Evolutionary conservation across 2,888 invertebrate species (phyloP).

Genomic region (Andricus quercusramuli): DNA sequence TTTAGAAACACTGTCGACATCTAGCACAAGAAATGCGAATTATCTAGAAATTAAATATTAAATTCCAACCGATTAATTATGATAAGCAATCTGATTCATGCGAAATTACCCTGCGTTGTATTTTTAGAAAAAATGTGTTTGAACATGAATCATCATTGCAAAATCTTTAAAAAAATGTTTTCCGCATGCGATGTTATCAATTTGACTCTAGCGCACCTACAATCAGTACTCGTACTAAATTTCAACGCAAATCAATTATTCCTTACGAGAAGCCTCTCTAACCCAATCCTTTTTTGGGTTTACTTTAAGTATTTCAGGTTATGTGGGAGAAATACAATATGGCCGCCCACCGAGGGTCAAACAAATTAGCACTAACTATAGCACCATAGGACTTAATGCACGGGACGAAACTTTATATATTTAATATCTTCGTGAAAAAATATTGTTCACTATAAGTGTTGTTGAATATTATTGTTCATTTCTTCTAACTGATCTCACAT

Average conservation of each 20-base stretch:
- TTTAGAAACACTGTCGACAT: background rate
- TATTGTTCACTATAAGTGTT: too few species aligned
- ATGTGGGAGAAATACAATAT: too few species aligned
- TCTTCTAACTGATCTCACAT: too few species aligned
- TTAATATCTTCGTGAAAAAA: too few species aligned
- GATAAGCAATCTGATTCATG: background rate
- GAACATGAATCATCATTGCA: background rate
- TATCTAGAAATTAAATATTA: background rate
- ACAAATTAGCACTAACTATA: too few species aligned
- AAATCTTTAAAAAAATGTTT: background rate
- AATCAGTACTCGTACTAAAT: background rate
- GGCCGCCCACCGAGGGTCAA: too few species aligned
- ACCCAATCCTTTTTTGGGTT: background rate
- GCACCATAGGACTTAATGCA: too few species aligned
- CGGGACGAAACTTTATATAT: too few species aligned
- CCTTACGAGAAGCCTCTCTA: background rate
- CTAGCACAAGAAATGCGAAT: background rate
- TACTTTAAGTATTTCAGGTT: background rate
- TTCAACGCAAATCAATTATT: background rate
- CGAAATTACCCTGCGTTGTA: background rate
- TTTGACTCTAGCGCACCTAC: too few species aligned
- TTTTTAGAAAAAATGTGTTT: background rate
- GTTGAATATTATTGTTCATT: too few species aligned
- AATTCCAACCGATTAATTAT: background rate
- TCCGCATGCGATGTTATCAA: background rate